A percentile compares a stretch with the other conserved stretches of the same genome.
These are phyloP conservation scores for Morbakka virulenta DNA, from an alignment of 30 jellyfish, hydroid and myxozoan species.

Conservation along the genomic window DNA sequence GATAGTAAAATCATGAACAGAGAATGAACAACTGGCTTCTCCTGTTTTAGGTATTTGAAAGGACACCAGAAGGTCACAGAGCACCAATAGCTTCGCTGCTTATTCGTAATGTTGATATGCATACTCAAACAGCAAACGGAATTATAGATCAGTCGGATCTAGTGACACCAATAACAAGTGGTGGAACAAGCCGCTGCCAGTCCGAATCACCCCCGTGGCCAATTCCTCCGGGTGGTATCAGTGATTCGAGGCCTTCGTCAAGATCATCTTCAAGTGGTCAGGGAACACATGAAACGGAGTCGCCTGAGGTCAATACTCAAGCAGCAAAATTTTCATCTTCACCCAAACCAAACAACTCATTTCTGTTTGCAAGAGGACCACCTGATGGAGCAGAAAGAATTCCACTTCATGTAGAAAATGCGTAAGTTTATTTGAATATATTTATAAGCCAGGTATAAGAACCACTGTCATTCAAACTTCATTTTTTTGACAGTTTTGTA, in stretches of 20 bases:
- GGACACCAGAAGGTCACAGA: constrained; percentile 94
- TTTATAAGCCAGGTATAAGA: background rate
- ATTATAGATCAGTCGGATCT: constrained; percentile 76
- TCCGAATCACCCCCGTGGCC: constrained; percentile 96
- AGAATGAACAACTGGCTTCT: too few species aligned
- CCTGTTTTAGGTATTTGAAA: constrained; percentile 52
- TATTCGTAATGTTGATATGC: constrained; percentile 68
- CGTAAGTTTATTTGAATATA: constrained; percentile 57
- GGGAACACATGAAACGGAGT: constrained; percentile 43
- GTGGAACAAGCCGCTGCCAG: constrained; percentile 80
- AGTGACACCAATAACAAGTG: constrained; percentile 38
- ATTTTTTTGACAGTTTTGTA: too few species aligned
- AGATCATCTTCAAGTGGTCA: constrained; percentile 53
- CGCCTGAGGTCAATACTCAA: constrained; percentile 66
- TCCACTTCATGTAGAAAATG: constrained; percentile 73
- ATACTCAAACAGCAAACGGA: constrained; percentile 87
- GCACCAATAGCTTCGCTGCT: constrained; percentile 80
- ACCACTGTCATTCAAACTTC: background rate
- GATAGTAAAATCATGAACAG: too few species aligned
- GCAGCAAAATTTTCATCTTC: constrained; percentile 87
- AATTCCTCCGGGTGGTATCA: constrained; percentile 66
- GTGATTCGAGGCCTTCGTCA: constrained; percentile 63
- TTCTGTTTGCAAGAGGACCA: constrained; percentile 97
- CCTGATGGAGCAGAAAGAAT: constrained; percentile 99
- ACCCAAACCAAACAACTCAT: constrained; percentile 84